Conservation (phyloP, 30 jellyfish, hydroid and myxozoan species). For the Turritopsis rubra region DNA sequence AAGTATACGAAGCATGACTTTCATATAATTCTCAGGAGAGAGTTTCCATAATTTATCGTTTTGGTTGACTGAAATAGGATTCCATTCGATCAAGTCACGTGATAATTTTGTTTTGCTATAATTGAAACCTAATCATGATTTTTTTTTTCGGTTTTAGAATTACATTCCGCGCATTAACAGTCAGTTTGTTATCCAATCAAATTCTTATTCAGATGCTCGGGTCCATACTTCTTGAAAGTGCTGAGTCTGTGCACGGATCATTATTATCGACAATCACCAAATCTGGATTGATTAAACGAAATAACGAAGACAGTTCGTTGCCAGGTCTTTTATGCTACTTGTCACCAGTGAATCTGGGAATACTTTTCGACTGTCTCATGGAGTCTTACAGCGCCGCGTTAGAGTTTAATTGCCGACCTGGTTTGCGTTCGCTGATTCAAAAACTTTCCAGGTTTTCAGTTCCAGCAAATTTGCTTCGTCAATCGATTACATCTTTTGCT, state of each 20-base stretch:
- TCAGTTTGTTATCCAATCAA: conserved; percentile 85
- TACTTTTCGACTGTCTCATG: conserved; percentile 80
- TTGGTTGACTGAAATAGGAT: too few relatives aligned
- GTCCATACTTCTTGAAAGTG: conserved; percentile 82
- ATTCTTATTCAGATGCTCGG: conserved; percentile 90
- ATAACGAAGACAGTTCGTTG: conserved; percentile 79
- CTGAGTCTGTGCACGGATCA: conserved; percentile 75
- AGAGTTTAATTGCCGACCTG: conserved; percentile 91
- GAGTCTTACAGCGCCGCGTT: conserved; percentile 82
- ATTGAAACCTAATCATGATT: neutral
- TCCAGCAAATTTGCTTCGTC: conserved; percentile 87
- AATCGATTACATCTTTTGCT: conserved; percentile 88
- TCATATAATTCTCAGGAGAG: too few relatives aligned
- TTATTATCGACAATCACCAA: conserved; percentile 80
- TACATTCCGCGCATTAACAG: conserved; percentile 76
- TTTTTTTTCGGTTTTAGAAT: conserved; percentile 40
- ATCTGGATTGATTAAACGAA: conserved; percentile 79
- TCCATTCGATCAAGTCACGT: too few relatives aligned
- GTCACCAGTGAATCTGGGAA: conserved; percentile 83
- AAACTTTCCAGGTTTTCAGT: conserved; percentile 75
- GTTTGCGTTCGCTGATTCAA: conserved; percentile 76
- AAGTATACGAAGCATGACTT: too few relatives aligned
- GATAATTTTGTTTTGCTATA: neutral
- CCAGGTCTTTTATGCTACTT: conserved; percentile 91
- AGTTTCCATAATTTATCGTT: too few relatives aligned